phyloP scores from a whole-genome alignment of 2,797 vertebrate species.

The Threskiornis aethiopicus region DNA sequence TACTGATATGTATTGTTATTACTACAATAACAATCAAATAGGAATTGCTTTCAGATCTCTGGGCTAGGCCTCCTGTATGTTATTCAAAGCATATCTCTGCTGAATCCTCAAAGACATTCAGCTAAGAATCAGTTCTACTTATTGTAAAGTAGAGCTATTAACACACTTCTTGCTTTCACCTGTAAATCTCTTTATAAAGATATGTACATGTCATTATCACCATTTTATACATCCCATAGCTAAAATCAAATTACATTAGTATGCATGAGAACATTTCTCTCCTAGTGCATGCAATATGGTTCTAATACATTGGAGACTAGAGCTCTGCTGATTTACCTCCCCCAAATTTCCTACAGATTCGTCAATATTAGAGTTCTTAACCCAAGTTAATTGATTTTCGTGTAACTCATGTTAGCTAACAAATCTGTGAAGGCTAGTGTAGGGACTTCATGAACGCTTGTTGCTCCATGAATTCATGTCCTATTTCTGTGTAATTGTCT shows the following conservation, averaged over 20 bases:
- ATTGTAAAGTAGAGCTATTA: constrained; percentile 10
- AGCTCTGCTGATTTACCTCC: constrained; percentile 4
- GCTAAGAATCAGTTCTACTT: background rate
- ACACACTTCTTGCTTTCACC: background rate
- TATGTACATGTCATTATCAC: background rate
- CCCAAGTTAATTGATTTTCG: constrained; percentile 12
- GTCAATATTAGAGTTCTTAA: background rate
- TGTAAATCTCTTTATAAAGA: constrained; percentile 45
- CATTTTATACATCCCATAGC: constrained; percentile 27
- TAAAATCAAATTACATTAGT: constrained; percentile 35
- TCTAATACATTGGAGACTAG: background rate
- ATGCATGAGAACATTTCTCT: background rate
- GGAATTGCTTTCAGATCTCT: background rate
- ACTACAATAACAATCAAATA: background rate
- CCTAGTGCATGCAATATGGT: background rate
- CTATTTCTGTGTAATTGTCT: background rate
- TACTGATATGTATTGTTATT: background rate
- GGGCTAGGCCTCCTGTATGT: background rate
- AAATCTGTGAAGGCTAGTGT: background rate
- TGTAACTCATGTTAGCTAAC: background rate
- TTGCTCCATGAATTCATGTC: background rate
- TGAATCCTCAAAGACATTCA: background rate
- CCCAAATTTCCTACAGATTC: constrained; percentile 5
- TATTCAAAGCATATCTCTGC: background rate
- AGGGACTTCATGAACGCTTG: background rate